Conservation (phyloP, 2,888 invertebrate genomes). For the Hydrotaea cyrtoneurina region DNA sequence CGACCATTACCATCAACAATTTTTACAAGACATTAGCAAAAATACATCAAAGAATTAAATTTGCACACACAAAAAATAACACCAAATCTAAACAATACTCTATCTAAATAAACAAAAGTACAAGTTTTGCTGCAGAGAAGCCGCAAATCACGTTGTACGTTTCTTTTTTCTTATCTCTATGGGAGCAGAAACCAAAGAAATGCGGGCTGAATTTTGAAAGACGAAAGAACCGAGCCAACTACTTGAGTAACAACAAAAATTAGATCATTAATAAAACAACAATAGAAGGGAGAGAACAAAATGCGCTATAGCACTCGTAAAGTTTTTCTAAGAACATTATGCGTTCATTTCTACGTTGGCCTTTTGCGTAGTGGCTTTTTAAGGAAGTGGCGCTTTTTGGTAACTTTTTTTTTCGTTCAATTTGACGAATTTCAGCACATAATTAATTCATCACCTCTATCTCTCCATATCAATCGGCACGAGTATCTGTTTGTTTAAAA, state of each 20-base stretch:
- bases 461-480: not conserved
- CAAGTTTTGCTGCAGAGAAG: not conserved
- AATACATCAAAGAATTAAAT: not conserved
- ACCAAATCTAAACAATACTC: not conserved
- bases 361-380: not conserved
- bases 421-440: slow-evolving; percentile 7
- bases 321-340: slow-evolving; percentile 2
- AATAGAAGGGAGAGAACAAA: not conserved
- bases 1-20: not conserved
- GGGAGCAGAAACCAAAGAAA: not conserved
- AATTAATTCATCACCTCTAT: not conserved
- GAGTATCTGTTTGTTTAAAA: not conserved
- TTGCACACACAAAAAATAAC: not conserved
- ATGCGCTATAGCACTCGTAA: not conserved
- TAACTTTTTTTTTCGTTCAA: not conserved
- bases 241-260: not conserved
- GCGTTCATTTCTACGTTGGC: not conserved
- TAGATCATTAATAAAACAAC: not conserved
- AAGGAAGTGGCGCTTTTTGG: slow-evolving; percentile 3
- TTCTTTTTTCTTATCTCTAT: not conserved
- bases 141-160: not conserved
- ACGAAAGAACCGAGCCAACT: not conserved
- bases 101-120: not conserved
- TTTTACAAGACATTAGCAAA: slow-evolving; percentile 7
- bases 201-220: slow-evolving; percentile 1